phyloP scores from a whole-genome alignment of 92 coral and sea anemone species.

The Porites cylindrica region DNA sequence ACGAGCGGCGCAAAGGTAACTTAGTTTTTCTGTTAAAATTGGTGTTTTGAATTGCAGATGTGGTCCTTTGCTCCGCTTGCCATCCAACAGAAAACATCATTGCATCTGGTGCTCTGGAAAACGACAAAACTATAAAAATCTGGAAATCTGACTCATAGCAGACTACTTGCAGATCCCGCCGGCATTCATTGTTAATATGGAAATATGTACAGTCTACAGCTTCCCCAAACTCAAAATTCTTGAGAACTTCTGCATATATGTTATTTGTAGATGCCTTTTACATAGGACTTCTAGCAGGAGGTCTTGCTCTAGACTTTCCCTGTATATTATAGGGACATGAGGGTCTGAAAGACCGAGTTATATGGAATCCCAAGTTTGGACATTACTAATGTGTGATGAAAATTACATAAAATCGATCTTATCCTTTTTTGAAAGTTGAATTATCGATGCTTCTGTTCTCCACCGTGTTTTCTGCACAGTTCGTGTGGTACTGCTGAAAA shows the following conservation, averaged over 20 bases:
- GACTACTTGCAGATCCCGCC: not conserved
- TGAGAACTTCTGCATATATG: not conserved
- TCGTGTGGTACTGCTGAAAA: no score
- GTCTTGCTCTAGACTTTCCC: not conserved
- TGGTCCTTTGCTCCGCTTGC: constrained; percentile 97
- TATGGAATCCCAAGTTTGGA: not conserved
- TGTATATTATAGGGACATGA: not conserved
- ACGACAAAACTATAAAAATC: constrained; percentile 97
- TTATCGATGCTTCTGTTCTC: no score
- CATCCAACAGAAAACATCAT: constrained; percentile 99
- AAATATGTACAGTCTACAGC: not conserved
- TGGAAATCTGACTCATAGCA: constrained; percentile 96
- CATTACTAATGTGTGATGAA: not conserved
- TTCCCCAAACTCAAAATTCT: not conserved
- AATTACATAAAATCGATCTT: not conserved
- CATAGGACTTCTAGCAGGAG: not conserved
- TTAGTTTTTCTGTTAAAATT: not conserved
- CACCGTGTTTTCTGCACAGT: no score
- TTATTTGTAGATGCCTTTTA: not conserved
- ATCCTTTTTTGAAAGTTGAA: no score
- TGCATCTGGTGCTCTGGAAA: constrained; percentile 97
- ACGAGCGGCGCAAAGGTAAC: not conserved
- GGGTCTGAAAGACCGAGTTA: not conserved
- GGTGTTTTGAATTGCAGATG: constrained; percentile 66
- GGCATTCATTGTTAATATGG: not conserved